These are phyloP conservation scores for Aelia acuminata DNA, from an alignment of 2,888 invertebrate species.

Conservation along the genomic window DNA sequence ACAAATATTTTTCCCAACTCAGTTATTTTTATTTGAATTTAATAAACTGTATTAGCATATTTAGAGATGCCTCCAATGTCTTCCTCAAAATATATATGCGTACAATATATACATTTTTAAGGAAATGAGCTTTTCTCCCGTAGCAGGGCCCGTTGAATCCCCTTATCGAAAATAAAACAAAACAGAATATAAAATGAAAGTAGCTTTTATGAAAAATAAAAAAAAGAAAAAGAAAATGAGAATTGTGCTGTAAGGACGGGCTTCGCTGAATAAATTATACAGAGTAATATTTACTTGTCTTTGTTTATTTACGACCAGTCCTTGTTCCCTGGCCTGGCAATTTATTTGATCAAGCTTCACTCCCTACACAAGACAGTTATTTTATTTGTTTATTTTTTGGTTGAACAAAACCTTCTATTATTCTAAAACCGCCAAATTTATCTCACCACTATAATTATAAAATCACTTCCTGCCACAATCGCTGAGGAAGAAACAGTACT, in stretches of 20 bases:
- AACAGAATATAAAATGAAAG: constrained; percentile 39
- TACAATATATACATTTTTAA: background rate
- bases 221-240: constrained; percentile 2
- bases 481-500: no score
- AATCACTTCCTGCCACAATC: no score
- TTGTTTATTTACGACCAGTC: constrained; percentile 1
- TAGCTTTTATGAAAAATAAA: constrained; percentile 37
- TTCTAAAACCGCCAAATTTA: background rate
- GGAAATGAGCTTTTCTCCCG: background rate
- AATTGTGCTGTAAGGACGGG: constrained; percentile 6
- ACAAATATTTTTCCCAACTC: background rate
- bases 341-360: constrained; percentile 35
- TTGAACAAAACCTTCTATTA: background rate
- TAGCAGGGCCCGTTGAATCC: background rate
- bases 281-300: constrained; percentile 32
- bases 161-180: constrained; percentile 32
- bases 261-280: background rate
- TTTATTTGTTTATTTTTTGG: constrained; percentile 1
- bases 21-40: no score
- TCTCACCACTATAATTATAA: no score
- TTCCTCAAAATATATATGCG: background rate
- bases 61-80: background rate
- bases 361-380: background rate
- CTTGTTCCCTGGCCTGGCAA: background rate
- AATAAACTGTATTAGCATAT: background rate